phyloP scores from a whole-genome alignment of 2,888 invertebrate genomes.

The Nasonovia ribisnigri region DNA sequence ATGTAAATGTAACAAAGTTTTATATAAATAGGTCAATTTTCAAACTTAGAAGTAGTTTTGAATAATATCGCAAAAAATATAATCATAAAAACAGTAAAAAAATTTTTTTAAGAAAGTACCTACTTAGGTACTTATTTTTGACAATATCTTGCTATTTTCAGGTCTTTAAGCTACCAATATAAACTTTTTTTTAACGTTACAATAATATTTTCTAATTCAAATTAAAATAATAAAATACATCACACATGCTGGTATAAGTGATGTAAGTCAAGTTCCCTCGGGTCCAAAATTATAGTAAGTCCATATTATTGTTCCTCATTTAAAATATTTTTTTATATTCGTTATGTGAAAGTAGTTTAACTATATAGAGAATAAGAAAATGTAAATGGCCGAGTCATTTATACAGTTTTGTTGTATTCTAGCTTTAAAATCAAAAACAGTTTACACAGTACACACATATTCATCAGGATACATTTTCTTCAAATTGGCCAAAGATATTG shows the following conservation, averaged over 20 bases:
- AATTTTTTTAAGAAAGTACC: neutral
- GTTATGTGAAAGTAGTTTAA: neutral
- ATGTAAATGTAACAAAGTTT: neutral
- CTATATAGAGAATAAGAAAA: neutral
- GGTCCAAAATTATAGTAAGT: neutral
- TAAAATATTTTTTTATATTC: neutral
- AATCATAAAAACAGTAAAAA: neutral
- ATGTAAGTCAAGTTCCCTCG: neutral
- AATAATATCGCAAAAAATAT: neutral
- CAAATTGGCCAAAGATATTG: conserved; percentile 34
- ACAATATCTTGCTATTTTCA: neutral
- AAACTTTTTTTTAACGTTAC: too few species aligned
- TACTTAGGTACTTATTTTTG: neutral
- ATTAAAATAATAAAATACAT: neutral
- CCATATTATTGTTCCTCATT: neutral
- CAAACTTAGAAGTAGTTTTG: neutral
- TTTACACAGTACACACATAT: neutral
- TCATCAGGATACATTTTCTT: conserved; percentile 28
- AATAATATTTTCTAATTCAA: neutral
- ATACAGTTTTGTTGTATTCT: conserved; percentile 3
- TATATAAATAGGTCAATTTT: neutral
- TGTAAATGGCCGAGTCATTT: neutral
- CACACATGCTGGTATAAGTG: neutral
- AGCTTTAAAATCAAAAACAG: conserved; percentile 6
- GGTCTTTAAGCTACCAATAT: too few species aligned